Evolutionary conservation across 2,113 vertebrate genomes (phyloP).

Genomic region (Phasianus colchicus): DNA sequence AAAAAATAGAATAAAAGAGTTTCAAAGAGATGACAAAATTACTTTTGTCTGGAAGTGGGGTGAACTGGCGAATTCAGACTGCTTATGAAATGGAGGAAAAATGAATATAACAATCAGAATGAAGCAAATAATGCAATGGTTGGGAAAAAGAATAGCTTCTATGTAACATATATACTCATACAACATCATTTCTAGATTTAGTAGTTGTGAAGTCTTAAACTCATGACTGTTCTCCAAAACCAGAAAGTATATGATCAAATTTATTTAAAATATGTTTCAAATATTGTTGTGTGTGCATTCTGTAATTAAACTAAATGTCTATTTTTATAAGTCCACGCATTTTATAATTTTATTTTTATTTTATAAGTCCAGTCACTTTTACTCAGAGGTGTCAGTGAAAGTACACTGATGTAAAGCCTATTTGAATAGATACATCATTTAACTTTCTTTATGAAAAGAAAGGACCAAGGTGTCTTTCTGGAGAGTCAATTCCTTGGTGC

Average conservation of each 20-base stretch:
- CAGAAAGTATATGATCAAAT: background rate
- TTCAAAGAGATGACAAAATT: background rate
- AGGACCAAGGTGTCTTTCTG: rapidly evolving
- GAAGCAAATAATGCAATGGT: background rate
- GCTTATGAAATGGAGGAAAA: background rate
- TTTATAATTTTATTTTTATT: no score
- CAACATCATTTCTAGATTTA: background rate
- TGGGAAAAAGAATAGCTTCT: background rate
- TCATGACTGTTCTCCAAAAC: background rate
- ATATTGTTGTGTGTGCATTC: background rate
- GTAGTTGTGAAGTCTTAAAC: background rate
- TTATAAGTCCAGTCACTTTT: background rate
- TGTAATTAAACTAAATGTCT: background rate
- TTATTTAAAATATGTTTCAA: background rate
- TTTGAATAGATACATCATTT: background rate
- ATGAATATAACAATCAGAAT: background rate
- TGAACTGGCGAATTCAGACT: background rate
- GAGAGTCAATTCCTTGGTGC: background rate
- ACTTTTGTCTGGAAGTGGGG: background rate
- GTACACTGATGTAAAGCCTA: background rate
- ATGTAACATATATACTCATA: background rate
- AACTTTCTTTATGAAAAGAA: background rate
- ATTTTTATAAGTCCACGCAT: background rate
- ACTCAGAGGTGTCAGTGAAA: background rate
- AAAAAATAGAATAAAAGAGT: background rate